Evolutionary conservation across 2,888 invertebrate species (phyloP).

Genomic region (Xanthorhoe designata): DNA sequence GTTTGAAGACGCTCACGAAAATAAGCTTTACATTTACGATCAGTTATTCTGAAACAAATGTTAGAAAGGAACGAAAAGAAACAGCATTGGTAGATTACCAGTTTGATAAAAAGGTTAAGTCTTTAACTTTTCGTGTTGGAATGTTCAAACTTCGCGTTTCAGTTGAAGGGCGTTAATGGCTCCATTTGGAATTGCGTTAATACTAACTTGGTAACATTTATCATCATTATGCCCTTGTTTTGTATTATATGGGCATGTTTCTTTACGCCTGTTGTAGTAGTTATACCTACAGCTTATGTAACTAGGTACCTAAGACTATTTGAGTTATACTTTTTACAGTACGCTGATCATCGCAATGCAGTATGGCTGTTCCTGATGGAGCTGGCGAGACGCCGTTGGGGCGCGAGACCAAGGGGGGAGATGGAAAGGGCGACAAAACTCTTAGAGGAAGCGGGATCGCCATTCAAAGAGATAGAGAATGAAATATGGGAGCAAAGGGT

Average conservation of each 20-base stretch:
- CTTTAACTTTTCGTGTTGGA: constrained; percentile 49
- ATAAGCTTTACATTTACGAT: constrained; percentile 71
- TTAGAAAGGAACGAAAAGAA: constrained; percentile 54
- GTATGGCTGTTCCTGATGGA: constrained; percentile 90
- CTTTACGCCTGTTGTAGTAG: neutral
- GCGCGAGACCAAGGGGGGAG: constrained; percentile 66
- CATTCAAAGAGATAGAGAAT: constrained; percentile 85
- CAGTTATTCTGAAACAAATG: constrained; percentile 59
- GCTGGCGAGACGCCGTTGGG: constrained; percentile 87
- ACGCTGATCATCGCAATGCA: constrained; percentile 59
- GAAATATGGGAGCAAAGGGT: constrained; percentile 88
- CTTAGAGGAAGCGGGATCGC: constrained; percentile 62
- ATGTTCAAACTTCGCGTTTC: constrained; percentile 40
- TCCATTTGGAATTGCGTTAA: constrained; percentile 38
- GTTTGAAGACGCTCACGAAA: constrained; percentile 74
- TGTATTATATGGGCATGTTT: neutral
- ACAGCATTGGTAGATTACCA: constrained; percentile 53
- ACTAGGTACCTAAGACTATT: neutral
- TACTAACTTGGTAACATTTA: constrained; percentile 28
- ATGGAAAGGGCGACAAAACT: constrained; percentile 61
- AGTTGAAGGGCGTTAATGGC: constrained; percentile 42
- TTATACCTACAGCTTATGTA: too few species aligned
- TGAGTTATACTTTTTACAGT: constrained; percentile 51
- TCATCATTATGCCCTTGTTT: constrained; percentile 18
- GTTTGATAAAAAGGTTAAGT: constrained; percentile 59